Evolutionary conservation across 2,113 vertebrate genomes (phyloP).

Genomic region (Serinus canaria): DNA sequence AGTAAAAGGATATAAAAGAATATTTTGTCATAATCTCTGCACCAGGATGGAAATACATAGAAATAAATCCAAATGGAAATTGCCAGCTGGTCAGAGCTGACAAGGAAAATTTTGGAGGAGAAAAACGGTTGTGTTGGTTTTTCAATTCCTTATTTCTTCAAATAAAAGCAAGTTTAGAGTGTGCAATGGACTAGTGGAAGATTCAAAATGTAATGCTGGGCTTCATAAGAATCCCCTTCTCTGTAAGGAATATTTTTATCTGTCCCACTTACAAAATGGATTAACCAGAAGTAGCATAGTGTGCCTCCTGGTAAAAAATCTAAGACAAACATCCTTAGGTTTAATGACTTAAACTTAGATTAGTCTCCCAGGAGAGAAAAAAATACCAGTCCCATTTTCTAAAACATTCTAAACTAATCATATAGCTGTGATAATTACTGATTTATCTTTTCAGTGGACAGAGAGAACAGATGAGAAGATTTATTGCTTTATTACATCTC

Average conservation of each 20-base stretch:
- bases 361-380: not conserved
- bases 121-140: conserved; percentile 5
- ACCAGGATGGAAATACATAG: conserved; percentile 11
- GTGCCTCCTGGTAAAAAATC: conserved; percentile 24
- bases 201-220: not conserved
- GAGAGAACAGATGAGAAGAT: not conserved
- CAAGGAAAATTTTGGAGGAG: conserved; percentile 8
- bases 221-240: not conserved
- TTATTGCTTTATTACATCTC: conserved; percentile 7
- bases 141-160: conserved; percentile 22
- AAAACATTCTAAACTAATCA: conserved; percentile 12
- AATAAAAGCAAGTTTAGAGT: not conserved
- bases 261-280: conserved; percentile 20
- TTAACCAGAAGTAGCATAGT: conserved; percentile 11
- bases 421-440: conserved; percentile 12
- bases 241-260: conserved; percentile 9
- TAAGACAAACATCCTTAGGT: conserved; percentile 28
- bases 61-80: conserved; percentile 35
- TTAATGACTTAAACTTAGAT: not conserved
- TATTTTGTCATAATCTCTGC: conserved; percentile 46
- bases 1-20: conserved; percentile 28
- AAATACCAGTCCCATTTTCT: not conserved
- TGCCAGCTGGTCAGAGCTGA: conserved; percentile 16
- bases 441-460: conserved; percentile 1
- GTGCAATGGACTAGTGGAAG: not conserved